Evolutionary conservation across 2,888 invertebrate genomes (phyloP), one percentile per base, ranked within the genome.

Genomic region (Allygus modestus): DNA sequence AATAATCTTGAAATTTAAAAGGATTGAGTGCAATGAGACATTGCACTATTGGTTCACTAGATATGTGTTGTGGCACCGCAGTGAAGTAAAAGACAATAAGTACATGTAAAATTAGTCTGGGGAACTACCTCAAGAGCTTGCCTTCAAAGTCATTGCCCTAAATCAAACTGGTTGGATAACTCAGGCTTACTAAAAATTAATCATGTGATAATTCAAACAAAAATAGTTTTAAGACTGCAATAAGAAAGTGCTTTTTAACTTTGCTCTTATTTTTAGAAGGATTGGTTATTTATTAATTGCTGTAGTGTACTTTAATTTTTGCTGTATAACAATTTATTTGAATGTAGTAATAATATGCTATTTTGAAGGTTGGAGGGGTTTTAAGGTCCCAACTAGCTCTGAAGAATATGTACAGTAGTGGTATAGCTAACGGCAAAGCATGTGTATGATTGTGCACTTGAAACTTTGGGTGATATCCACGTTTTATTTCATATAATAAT

Each of bases 231-330:
- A 23, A 54, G 17, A 46, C 17, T 46, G 17, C 17, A 15, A 46
- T 46, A 46, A 46, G 11, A 65, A 15, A 65, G 12, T 65, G 65
- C 65, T 65, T 65, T 58, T 65, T 65, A 58, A 58, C 23, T 12
- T 23, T 58, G n/a, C n/a, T n/a, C 51, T 17, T 58, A 65, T 65
- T 26, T 28, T 1, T 65, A 65, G 28, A n/a, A 65, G 2, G 7
- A 51, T 17, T 58, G 31, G 58, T 58, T 20, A 23, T 58, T 28
- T 17, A 28, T 58, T n/a, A 58, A 1, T 31, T 65, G 65, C 65
- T 31, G 31, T 28, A 65, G 26, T 28, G 26, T 65, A 65, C 28
- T 28, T 11, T 15, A 15, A 65, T 31, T 28, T 28, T 15, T 9
- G 65, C 31, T 65, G 17, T 28, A 4, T 65, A 65, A 65, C 65